Evolutionary conservation across 92 coral and sea anemone genomes (phyloP).

Genomic region (Metridium senile): DNA sequence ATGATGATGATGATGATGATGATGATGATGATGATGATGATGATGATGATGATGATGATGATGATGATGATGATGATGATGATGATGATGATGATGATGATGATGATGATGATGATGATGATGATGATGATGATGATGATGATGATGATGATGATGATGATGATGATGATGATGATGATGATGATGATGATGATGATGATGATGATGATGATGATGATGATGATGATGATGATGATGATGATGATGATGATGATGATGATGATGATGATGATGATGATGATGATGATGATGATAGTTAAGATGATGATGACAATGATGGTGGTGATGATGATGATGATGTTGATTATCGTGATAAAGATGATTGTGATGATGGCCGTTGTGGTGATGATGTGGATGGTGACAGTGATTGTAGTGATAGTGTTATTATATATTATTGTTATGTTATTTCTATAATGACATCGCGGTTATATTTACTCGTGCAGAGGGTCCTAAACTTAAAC

Average conservation of each 20-base stretch:
- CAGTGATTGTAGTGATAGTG: neutral
- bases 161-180: neutral
- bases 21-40: neutral
- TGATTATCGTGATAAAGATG: neutral
- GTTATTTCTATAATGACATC: too few relatives aligned
- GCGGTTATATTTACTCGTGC: neutral
- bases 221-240: neutral
- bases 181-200: neutral
- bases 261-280: neutral
- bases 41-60: neutral
- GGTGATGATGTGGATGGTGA: neutral
- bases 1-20: neutral
- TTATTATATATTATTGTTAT: neutral
- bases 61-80: neutral
- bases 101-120: neutral
- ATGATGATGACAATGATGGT: neutral
- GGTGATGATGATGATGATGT: neutral
- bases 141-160: neutral
- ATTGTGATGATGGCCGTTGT: neutral
- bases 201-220: neutral
- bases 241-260: constrained; percentile 4
- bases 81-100: neutral
- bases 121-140: neutral
- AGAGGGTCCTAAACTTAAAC: constrained; percentile 74
- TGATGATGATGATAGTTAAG: neutral